phyloP scores from a whole-genome alignment of 2,113 vertebrate genomes.

The Hemiscyllium ocellatum region DNA sequence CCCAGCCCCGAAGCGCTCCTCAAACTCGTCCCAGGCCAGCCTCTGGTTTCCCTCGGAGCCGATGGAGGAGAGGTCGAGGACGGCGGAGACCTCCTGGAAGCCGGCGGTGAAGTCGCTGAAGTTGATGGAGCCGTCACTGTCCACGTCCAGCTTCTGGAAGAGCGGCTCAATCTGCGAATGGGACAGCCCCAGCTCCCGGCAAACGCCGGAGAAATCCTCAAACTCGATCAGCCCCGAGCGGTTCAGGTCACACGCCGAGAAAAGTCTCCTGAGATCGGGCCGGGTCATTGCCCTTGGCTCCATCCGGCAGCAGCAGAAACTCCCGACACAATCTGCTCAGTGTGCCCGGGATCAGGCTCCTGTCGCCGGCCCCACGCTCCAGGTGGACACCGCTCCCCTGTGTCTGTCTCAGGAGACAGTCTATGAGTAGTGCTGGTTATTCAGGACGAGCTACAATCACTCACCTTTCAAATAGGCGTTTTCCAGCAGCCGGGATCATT shows the following conservation, averaged over 20 bases:
- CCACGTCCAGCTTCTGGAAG: conserved; percentile 58
- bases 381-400: neutral
- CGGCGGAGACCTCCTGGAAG: conserved; percentile 58
- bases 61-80: conserved; percentile 51
- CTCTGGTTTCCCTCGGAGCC: conserved; percentile 21
- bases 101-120: conserved; percentile 56
- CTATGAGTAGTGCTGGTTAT: neutral
- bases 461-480: neutral
- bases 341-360: no score
- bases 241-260: conserved; percentile 63
- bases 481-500: neutral
- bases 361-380: no score
- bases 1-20: conserved; percentile 49
- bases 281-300: neutral
- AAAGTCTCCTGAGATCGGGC: conserved; percentile 52
- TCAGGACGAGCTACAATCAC: neutral
- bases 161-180: conserved; percentile 48
- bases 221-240: conserved; percentile 60
- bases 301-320: neutral
- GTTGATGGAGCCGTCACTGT: conserved; percentile 57
- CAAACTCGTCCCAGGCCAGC: conserved; percentile 56
- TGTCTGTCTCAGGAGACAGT: neutral
- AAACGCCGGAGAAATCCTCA: conserved; percentile 59
- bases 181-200: conserved; percentile 57
- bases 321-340: neutral